Percentiles rank a stretch among this genome's conserved stretches.
Evolutionary conservation across 2,888 invertebrate species (phyloP).

Genomic region (Sphinx pinastri): DNA sequence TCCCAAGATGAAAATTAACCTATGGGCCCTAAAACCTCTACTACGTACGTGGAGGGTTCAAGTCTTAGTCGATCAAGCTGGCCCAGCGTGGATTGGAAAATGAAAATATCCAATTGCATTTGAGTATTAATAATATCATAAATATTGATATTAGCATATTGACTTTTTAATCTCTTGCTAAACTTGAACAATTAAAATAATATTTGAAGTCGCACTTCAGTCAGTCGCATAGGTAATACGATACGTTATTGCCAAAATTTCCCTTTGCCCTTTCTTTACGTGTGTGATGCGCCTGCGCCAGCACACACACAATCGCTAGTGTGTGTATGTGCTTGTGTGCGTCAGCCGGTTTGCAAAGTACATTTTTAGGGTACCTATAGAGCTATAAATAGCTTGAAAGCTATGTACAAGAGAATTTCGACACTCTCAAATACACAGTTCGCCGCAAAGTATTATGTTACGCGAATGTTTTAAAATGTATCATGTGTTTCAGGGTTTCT

Average conservation of each 20-base stretch:
- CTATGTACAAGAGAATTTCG: constrained; percentile 27
- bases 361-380: constrained; percentile 71
- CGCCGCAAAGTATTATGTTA: constrained; percentile 21
- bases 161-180: background rate
- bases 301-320: constrained; percentile 38
- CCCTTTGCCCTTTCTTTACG: constrained; percentile 71
- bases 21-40: too few species aligned
- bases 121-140: background rate
- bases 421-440: constrained; percentile 19
- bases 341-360: constrained; percentile 71
- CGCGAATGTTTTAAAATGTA: constrained; percentile 1
- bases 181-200: background rate
- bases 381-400: constrained; percentile 30
- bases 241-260: constrained; percentile 80
- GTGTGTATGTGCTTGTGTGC: constrained; percentile 46
- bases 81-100: too few species aligned
- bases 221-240: constrained; percentile 37
- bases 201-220: background rate
- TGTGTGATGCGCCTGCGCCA: constrained; percentile 52
- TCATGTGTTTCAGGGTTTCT: constrained; percentile 3
- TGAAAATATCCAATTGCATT: too few species aligned
- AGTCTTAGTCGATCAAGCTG: too few species aligned
- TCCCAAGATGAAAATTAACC: too few species aligned
- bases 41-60: too few species aligned
- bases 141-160: background rate